Percentiles rank a stretch among this genome's conserved stretches.
Conservation (phyloP, 2,797 vertebrate genomes). For the Enoplosus armatus region DNA sequence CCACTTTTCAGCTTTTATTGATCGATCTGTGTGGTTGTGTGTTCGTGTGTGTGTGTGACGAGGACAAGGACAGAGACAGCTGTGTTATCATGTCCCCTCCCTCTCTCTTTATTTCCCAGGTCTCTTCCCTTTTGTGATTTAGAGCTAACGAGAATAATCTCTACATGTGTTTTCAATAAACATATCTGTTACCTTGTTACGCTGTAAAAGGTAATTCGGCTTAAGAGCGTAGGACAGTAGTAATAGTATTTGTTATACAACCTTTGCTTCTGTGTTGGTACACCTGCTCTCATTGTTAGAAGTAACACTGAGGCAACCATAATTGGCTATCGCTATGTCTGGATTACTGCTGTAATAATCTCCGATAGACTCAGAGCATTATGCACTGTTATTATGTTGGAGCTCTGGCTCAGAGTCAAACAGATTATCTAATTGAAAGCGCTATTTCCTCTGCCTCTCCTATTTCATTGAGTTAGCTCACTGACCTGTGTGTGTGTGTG, state of each 20-base stretch:
- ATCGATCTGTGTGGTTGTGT: slow-evolving; percentile 53
- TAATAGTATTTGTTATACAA: background rate
- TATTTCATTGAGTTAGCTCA: slow-evolving; percentile 48
- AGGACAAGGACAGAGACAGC: slow-evolving; percentile 43
- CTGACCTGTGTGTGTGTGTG: slow-evolving; percentile 21
- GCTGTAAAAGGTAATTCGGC: slow-evolving; percentile 5
- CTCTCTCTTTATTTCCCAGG: slow-evolving; percentile 16
- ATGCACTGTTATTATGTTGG: slow-evolving; percentile 54
- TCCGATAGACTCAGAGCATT: slow-evolving; percentile 41
- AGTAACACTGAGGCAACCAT: slow-evolving; percentile 19
- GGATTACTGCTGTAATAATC: slow-evolving; percentile 64
- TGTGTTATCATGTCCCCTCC: slow-evolving; percentile 5
- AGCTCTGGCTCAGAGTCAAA: slow-evolving; percentile 55
- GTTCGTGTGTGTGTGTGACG: slow-evolving; percentile 20
- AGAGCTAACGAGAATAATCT: slow-evolving; percentile 38
- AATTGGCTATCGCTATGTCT: slow-evolving; percentile 43
- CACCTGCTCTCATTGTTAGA: slow-evolving; percentile 39
- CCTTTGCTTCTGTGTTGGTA: slow-evolving; percentile 16
- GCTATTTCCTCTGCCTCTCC: slow-evolving; percentile 37
- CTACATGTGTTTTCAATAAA: slow-evolving; percentile 8
- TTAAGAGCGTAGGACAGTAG: slow-evolving; percentile 15
- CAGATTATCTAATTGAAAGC: slow-evolving; percentile 66
- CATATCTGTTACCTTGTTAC: slow-evolving; percentile 7
- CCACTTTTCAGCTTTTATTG: slow-evolving; percentile 74
- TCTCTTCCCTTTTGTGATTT: slow-evolving; percentile 40